phyloP scores from a whole-genome alignment of 2,113 vertebrate species.

The Rhodinocichla rosea region DNA sequence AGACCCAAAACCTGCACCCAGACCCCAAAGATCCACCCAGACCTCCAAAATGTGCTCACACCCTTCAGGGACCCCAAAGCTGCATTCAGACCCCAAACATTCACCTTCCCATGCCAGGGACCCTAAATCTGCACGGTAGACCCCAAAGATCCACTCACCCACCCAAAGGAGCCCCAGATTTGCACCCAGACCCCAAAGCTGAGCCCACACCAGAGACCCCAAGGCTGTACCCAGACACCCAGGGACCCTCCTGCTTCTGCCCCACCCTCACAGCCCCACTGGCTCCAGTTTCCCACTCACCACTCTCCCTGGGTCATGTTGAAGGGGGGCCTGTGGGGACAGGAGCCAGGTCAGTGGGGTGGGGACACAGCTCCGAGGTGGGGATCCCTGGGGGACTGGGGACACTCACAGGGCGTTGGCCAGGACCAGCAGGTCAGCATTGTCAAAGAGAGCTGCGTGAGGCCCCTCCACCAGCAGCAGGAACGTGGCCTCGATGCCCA shows the following conservation, averaged over 20 bases:
- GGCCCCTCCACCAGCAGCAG: conserved; percentile 91
- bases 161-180: neutral
- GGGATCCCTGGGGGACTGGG: fast-evolving
- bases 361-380: fast-evolving
- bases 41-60: neutral
- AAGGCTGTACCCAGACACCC: neutral
- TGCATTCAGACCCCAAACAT: neutral
- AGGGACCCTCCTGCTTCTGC: neutral
- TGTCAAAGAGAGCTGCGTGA: conserved; percentile 90
- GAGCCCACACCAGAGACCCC: neutral
- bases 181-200: neutral
- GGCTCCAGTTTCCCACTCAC: conserved; percentile 67
- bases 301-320: conserved; percentile 82
- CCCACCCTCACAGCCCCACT: neutral
- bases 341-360: neutral
- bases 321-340: conserved; percentile 65
- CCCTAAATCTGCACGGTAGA: neutral
- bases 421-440: conserved; percentile 90
- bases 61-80: neutral
- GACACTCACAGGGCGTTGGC: conserved; percentile 90
- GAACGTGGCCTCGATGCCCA: conserved; percentile 87
- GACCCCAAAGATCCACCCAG: neutral
- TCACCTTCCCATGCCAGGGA: neutral
- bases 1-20: neutral
- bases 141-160: neutral